Percentiles rank a stretch among this genome's conserved stretches.
These are phyloP conservation scores for Theristicus caerulescens DNA, from an alignment of 2,113 vertebrate genomes.

Conservation along the genomic window DNA sequence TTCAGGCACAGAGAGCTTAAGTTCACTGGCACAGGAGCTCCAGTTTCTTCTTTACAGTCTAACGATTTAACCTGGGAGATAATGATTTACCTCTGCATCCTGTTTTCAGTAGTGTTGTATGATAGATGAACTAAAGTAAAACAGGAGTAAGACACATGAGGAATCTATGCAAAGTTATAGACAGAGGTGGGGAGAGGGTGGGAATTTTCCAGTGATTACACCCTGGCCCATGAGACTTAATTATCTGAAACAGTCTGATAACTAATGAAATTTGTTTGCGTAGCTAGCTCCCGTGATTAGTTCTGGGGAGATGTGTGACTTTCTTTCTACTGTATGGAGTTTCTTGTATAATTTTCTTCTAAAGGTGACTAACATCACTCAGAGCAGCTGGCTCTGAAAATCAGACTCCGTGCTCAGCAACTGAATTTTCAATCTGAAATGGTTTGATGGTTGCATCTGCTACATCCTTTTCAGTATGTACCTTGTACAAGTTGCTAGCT, in stretches of 20 bases:
- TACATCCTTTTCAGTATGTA: not conserved
- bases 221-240: conserved; percentile 6
- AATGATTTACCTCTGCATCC: not conserved
- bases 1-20: not conserved
- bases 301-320: not conserved
- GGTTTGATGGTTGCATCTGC: not conserved
- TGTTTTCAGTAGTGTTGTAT: not conserved
- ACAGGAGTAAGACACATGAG: not conserved
- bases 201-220: conserved; percentile 24
- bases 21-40: not conserved
- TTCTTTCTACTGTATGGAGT: not conserved
- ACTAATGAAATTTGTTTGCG: conserved; percentile 20
- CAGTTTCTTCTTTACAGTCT: not conserved
- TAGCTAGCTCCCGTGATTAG: not conserved
- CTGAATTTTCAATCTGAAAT: conserved; percentile 10
- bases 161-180: not conserved
- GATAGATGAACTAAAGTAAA: not conserved
- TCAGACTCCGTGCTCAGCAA: not conserved
- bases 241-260: not conserved
- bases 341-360: not conserved
- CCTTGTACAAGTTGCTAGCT: not conserved
- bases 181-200: not conserved
- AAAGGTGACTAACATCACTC: not conserved
- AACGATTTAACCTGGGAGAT: not conserved
- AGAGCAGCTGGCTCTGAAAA: not conserved